These are phyloP conservation scores for Xanthorhoe spadicearia DNA, from an alignment of 2,888 invertebrate genomes.

Conservation along the genomic window DNA sequence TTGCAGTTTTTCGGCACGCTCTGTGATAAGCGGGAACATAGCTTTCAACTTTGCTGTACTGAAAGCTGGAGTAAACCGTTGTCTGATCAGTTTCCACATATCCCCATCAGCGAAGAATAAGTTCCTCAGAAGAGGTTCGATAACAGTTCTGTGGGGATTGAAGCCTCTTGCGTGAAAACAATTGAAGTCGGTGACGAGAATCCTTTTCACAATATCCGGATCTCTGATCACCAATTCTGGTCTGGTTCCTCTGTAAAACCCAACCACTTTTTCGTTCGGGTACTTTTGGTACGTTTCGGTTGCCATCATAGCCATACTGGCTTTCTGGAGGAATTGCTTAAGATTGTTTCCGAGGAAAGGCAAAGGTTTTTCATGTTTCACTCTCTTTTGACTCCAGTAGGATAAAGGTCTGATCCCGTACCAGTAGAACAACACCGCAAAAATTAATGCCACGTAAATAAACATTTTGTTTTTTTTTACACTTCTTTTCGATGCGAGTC, in stretches of 20 bases:
- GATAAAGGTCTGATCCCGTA: conserved; percentile 63
- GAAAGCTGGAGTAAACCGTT: conserved; percentile 73
- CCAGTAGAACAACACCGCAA: conserved; percentile 57
- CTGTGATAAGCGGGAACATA: conserved; percentile 75
- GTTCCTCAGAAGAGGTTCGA: conserved; percentile 71
- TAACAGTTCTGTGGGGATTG: conserved; percentile 62
- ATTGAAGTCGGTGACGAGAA: conserved; percentile 69
- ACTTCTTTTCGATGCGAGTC: neutral
- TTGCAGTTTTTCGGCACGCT: conserved; percentile 70
- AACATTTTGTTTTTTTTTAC: conserved; percentile 45
- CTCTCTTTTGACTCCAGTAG: conserved; percentile 70
- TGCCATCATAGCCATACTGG: conserved; percentile 70
- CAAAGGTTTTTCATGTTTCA: conserved; percentile 68
- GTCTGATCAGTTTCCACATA: conserved; percentile 70
- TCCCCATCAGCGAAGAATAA: conserved; percentile 76
- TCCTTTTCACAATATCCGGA: conserved; percentile 68
- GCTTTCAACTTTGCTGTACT: conserved; percentile 73
- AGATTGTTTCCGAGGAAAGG: conserved; percentile 67
- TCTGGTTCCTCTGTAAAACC: conserved; percentile 62
- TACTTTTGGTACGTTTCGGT: conserved; percentile 66
- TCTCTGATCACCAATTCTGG: conserved; percentile 74
- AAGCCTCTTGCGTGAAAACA: conserved; percentile 69
- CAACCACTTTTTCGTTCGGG: conserved; percentile 72
- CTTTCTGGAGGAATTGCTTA: conserved; percentile 61
- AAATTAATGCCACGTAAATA: conserved; percentile 29